phyloP scores from a whole-genome alignment of 1,140 invertebrate genomes.

The Procambarus virginalis region DNA sequence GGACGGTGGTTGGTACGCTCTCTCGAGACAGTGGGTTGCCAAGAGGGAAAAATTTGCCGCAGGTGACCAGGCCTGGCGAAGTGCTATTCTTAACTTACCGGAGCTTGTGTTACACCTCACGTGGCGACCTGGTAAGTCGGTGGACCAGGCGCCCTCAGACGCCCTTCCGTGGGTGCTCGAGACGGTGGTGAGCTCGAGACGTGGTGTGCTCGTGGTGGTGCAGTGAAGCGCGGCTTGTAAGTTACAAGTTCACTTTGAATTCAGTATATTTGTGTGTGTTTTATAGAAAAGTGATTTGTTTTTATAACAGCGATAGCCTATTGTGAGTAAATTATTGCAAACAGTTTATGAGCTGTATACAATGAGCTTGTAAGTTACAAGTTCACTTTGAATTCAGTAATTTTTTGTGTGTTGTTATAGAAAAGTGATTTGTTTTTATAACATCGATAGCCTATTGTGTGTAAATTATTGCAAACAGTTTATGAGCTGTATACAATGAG shows the following conservation, averaged over 20 bases:
- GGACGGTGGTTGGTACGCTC: neutral
- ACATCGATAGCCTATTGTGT: too few species aligned
- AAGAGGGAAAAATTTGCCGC: neutral
- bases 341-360: too few species aligned
- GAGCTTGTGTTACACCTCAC: neutral
- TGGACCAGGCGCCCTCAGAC: constrained; percentile 15
- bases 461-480: too few species aligned
- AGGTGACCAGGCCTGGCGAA: neutral
- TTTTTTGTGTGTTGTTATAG: neutral
- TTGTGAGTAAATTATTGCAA: too few species aligned
- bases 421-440: too few species aligned
- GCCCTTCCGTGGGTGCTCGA: constrained; percentile 39
- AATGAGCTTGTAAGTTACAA: neutral
- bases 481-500: too few species aligned
- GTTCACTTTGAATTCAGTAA: neutral
- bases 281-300: too few species aligned
- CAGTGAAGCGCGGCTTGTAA: constrained; percentile 22
- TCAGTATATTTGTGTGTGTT: neutral
- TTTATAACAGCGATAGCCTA: too few species aligned
- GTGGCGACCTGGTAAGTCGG: neutral
- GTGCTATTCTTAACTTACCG: neutral
- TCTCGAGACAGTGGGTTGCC: neutral
- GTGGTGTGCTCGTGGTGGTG: constrained; percentile 30
- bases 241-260: neutral
- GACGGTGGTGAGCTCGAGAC: constrained; percentile 30